phyloP scores from a whole-genome alignment of 2,113 vertebrate species.

The Lota lota region DNA sequence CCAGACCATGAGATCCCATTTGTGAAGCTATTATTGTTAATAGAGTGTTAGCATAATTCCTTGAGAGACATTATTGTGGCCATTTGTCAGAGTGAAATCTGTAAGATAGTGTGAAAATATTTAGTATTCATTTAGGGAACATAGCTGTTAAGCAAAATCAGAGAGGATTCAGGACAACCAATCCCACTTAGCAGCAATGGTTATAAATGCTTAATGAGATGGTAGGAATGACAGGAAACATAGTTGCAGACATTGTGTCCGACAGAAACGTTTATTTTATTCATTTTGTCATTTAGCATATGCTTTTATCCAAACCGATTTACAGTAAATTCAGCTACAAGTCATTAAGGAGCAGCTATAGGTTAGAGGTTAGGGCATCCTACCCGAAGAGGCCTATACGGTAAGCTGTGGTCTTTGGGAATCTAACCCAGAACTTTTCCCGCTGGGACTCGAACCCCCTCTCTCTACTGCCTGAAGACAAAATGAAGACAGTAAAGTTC shows the following conservation, averaged over 20 bases:
- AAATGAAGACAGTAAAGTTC: constrained; percentile 4
- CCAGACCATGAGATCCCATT: constrained; percentile 31
- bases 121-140: constrained; percentile 27
- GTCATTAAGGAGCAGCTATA: too few species aligned
- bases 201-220: constrained; percentile 11
- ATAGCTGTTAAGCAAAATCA: not conserved
- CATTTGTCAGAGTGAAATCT: constrained; percentile 40
- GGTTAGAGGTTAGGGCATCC: too few species aligned
- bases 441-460: too few species aligned
- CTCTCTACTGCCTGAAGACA: constrained; percentile 4
- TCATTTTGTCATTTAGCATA: too few species aligned
- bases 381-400: too few species aligned
- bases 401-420: too few species aligned
- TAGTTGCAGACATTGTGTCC: not conserved
- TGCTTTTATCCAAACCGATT: too few species aligned
- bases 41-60: constrained; percentile 34
- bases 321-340: too few species aligned
- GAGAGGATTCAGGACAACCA: not conserved
- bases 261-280: not conserved
- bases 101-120: constrained; percentile 24
- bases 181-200: not conserved
- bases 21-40: constrained; percentile 49
- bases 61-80: not conserved
- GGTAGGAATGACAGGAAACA: not conserved
- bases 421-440: too few species aligned